Conservation (phyloP, 2,113 vertebrate species). For the Toxotes chatareus region DNA sequence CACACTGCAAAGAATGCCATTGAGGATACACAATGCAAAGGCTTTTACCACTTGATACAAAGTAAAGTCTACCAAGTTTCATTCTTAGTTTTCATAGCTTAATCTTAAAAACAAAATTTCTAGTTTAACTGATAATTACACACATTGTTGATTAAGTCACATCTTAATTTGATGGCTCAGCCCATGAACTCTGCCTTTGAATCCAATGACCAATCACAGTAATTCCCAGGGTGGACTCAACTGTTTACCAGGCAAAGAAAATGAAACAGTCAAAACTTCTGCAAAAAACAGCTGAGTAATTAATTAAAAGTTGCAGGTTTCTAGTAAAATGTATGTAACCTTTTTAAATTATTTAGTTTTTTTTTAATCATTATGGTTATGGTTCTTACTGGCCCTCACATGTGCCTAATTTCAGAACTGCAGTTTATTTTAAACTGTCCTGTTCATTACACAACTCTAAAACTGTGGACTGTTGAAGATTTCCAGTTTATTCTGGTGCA, state of each 20-base stretch:
- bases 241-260: no score
- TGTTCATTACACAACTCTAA: neutral
- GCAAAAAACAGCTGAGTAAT: no score
- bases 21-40: neutral
- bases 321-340: no score
- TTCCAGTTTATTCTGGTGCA: constrained; percentile 3
- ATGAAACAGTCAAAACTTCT: no score
- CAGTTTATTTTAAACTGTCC: neutral
- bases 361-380: no score
- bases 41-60: neutral
- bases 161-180: neutral
- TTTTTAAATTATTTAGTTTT: no score
- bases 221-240: no score
- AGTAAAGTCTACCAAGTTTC: neutral
- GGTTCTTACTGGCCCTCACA: neutral
- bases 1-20: neutral
- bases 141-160: no score
- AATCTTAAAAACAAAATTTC: neutral
- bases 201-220: no score
- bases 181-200: no score
- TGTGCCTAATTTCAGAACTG: neutral
- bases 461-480: neutral
- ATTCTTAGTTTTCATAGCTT: neutral
- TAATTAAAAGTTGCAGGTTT: neutral
- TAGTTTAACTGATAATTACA: no score